Conservation (phyloP, 2,888 invertebrate species). For the Meteorus cinctellus region DNA sequence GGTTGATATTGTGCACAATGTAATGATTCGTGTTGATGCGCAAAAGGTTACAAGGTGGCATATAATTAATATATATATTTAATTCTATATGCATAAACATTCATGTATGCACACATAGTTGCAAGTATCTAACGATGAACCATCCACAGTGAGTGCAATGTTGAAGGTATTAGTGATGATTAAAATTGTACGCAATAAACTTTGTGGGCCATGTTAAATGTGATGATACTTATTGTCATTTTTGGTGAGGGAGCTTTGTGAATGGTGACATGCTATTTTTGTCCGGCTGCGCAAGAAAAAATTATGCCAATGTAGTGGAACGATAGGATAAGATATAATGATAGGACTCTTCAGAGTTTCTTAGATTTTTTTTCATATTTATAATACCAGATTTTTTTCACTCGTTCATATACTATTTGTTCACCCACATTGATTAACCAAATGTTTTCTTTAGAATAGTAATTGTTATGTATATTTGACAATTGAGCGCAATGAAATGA, state of each 20-base stretch:
- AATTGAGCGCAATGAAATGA: no score
- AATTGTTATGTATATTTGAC: background rate
- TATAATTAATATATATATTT: constrained; percentile 6
- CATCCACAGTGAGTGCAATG: background rate
- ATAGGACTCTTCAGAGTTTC: constrained; percentile 10
- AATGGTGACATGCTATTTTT: constrained; percentile 7
- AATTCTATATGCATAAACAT: constrained; percentile 1
- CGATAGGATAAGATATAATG: constrained; percentile 2
- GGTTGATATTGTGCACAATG: constrained; percentile 35
- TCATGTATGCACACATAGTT: constrained; percentile 4
- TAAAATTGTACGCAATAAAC: constrained; percentile 32
- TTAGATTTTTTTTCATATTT: constrained; percentile 9
- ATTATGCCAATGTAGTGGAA: constrained; percentile 1
- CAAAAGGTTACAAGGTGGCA: background rate
- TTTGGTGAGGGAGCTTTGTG: background rate
- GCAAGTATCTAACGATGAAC: background rate
- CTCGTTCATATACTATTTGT: background rate
- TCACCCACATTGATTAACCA: background rate
- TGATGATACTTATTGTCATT: constrained; percentile 12
- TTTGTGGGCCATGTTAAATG: constrained; percentile 29
- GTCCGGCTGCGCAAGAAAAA: constrained; percentile 16
- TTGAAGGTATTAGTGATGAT: constrained; percentile 39
- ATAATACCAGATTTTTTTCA: background rate
- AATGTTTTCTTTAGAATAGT: background rate
- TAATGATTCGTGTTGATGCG: constrained; percentile 25